Conservation (phyloP, 2,113 vertebrate genomes). For the Pseudopodoces humilis region DNA sequence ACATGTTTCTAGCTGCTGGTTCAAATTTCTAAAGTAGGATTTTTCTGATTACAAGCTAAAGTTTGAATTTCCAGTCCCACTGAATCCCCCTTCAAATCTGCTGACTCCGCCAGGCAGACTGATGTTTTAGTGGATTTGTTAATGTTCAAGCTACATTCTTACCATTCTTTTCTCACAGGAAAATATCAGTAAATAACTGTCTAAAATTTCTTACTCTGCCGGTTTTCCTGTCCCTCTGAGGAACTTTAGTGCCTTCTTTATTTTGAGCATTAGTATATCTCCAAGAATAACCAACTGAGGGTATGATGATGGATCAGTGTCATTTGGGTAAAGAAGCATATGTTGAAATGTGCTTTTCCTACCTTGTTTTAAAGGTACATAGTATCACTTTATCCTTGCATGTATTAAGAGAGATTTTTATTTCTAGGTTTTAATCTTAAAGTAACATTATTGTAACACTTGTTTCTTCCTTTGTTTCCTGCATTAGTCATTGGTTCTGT, state of each 20-base stretch:
- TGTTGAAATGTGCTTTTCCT: neutral
- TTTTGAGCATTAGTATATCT: neutral
- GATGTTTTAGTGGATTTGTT: slow-evolving; percentile 65
- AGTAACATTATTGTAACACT: neutral
- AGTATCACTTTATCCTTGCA: neutral
- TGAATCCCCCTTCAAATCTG: neutral
- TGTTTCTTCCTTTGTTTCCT: neutral
- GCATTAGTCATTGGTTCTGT: neutral
- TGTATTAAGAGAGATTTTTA: neutral
- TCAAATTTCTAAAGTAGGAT: slow-evolving; percentile 71
- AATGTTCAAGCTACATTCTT: slow-evolving; percentile 71
- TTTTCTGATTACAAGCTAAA: slow-evolving; percentile 65
- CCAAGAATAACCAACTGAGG: neutral
- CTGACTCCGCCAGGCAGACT: neutral
- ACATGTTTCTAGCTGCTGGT: slow-evolving; percentile 45
- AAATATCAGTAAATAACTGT: slow-evolving; percentile 71
- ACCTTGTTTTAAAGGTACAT: neutral
- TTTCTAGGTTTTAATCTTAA: neutral
- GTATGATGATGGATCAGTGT: neutral
- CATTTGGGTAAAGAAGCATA: neutral
- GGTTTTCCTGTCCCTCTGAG: slow-evolving; percentile 33
- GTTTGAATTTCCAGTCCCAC: slow-evolving; percentile 40
- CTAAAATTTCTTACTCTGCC: slow-evolving; percentile 40
- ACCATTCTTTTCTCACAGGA: slow-evolving; percentile 83
- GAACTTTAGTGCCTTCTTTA: slow-evolving; percentile 2